Evolutionary conservation across 2,113 vertebrate genomes (phyloP).

Genomic region (Rhea americana): DNA sequence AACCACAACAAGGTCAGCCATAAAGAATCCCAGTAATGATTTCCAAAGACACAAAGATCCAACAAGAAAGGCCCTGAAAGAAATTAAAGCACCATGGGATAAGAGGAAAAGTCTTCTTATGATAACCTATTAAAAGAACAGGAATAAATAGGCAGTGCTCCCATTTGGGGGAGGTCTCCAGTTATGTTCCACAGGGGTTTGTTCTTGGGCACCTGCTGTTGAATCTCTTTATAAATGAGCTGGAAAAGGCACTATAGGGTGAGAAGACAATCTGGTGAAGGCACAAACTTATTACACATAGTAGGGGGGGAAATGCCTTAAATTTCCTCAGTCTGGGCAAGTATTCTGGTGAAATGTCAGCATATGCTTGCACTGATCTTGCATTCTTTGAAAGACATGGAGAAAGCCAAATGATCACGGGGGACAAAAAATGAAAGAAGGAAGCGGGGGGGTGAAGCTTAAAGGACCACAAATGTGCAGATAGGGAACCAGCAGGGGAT

Average conservation of each 20-base stretch:
- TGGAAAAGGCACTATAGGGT: neutral
- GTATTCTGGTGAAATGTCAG: neutral
- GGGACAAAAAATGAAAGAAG: neutral
- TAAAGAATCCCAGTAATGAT: neutral
- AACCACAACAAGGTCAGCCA: constrained; percentile 20
- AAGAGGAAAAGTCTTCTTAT: neutral
- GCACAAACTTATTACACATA: neutral
- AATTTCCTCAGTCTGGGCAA: neutral
- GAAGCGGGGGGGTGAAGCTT: neutral
- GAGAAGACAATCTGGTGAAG: neutral
- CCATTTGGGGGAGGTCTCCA: neutral
- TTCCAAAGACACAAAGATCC: neutral
- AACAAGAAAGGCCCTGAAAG: neutral
- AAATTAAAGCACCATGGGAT: constrained; percentile 2
- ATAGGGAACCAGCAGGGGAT: neutral
- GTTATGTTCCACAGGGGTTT: neutral
- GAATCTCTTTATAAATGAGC: constrained; percentile 9
- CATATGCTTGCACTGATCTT: neutral
- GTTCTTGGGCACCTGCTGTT: neutral
- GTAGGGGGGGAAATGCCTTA: neutral
- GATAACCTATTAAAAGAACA: neutral
- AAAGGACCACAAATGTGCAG: neutral
- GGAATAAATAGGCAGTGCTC: neutral
- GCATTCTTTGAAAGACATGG: neutral
- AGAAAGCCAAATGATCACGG: neutral